Evolutionary conservation across 1,140 invertebrate genomes (phyloP), one percentile per base, ranked within the genome.

Genomic region (Apis dorsata): DNA sequence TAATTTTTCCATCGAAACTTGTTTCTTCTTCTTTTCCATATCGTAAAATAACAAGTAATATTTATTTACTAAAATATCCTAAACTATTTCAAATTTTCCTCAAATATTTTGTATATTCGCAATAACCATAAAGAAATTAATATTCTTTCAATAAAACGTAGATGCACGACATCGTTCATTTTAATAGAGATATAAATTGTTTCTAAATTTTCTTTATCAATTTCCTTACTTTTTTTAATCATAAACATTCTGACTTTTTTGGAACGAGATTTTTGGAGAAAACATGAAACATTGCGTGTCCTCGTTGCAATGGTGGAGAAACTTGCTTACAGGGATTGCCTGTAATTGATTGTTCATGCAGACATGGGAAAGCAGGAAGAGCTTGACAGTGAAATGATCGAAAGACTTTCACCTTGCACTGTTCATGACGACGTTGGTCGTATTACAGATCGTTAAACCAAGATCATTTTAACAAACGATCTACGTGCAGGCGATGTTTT

Each of bases 331-430:
- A 3, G 15, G 7, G 9, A 34, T 34, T 9, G 19, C 15, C 15
- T 63, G 24, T 34, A 19, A 65, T 65, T 13, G 63, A 28, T 65
- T 66, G 63, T 77, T 77, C n/a, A 68, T n/a, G 63, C 51, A n/a
- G 51, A 57, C 51, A 51, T 24, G 75, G 13, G 63, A 57, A 68
- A 57, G 51, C 19, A 44, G 63, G 28, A 57, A 77, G 75, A 10
- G 57, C 19, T 59, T 17, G n/a, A 65, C 15, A 34, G 28, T 34
- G 28, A 65, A 63, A 63, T 57, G 75, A 55, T 77, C 21, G 51
- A 77, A 66, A n/a, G 62, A 55, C 62, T 68, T 68, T 77, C 63
- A 11, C 51, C 53, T 55, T 51, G 15, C 19, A 7, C 0, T 19
- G 15, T 8, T 53, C 28, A 17, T 13, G 63, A n/a, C 34, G 28